Evolutionary conservation across 2,113 vertebrate species (phyloP), one percentile per base, ranked within the genome.

Genomic region (Rhabdornis inornatus): DNA sequence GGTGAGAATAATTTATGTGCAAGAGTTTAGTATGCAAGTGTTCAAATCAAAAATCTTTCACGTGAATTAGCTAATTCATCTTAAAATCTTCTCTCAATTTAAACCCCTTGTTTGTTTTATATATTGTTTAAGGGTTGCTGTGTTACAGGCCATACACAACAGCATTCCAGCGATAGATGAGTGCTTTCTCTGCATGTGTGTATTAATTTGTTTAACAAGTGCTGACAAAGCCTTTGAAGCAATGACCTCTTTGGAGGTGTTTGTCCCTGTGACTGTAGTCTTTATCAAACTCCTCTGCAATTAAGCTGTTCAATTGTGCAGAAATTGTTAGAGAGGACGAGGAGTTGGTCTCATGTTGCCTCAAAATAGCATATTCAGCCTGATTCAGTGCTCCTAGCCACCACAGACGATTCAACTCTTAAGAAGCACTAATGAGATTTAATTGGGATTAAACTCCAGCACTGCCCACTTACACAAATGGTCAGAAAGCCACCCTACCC

Each of bases 401-500:
- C 83, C 40, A 56, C 60, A 76, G 87, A 96, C 3, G 24, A 71
- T 83, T 91, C 95, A 95, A n/a, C 77, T 45, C 93, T 92, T 97
- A 94, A 97, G 92, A 72, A 87, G 92, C 60, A 59, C 81, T 96
- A 97, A 96, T 90, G 89, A 72, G 95, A 94, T 97, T 97, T 95
- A 89, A 74, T 37, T 78, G 19, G 81, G 87, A 97, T 96, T 96
- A 97, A 89, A 74, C 47, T 76, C n/a, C 35, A 95, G 94, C 66
- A 33, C 92, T 95, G 77, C 74, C 79, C 94, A 95, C 83, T 97
- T 97, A 92, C 74, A 96, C 92, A 95, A 96, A 97, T 92, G 95
- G 76, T 68, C 83, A 94, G 95, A 76, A 95, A 85, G 72, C 90
- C 90, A 87, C 75, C 66, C 91, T 63, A 40, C 65, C 90, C 76